Conservation (phyloP, 2,888 invertebrate genomes). For the Caenorhabditis sp. region DNA sequence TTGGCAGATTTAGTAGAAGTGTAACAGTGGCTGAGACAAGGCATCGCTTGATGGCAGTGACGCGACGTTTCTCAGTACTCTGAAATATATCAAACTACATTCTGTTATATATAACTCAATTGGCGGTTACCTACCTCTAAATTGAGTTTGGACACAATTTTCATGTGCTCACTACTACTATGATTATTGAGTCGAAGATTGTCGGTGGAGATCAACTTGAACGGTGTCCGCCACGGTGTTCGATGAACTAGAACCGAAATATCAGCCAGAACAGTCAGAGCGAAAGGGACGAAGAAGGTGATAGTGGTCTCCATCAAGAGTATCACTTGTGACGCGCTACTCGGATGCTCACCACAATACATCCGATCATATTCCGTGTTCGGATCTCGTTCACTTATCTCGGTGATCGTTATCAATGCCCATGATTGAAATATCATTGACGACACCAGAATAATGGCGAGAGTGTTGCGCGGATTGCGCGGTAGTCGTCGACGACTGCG, state of each 20-base stretch:
- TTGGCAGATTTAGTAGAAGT: slow-evolving; percentile 47
- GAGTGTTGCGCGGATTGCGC: slow-evolving; percentile 17
- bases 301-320: slow-evolving; percentile 30
- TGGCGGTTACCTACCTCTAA: too few relatives aligned
- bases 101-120: too few relatives aligned
- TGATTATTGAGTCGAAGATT: slow-evolving; percentile 30
- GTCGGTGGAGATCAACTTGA: slow-evolving; percentile 42
- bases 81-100: too few relatives aligned
- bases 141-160: slow-evolving; percentile 45
- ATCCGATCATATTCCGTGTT: background rate
- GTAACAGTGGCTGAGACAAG: slow-evolving; percentile 49
- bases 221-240: slow-evolving; percentile 42
- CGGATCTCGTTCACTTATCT: slow-evolving; percentile 10
- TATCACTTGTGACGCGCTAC: slow-evolving; percentile 26
- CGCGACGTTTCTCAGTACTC: slow-evolving; percentile 37
- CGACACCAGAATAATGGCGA: slow-evolving; percentile 28
- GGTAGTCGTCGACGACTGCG: slow-evolving; percentile 6
- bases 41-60: slow-evolving; percentile 48
- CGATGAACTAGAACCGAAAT: slow-evolving; percentile 46
- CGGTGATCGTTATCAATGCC: slow-evolving; percentile 52
- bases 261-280: slow-evolving; percentile 50
- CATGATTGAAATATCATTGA: slow-evolving; percentile 39
- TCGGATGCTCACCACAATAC: slow-evolving; percentile 44
- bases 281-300: slow-evolving; percentile 53
- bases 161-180: slow-evolving; percentile 32